These are phyloP conservation scores for Cassiopea andromeda DNA, from an alignment of 30 jellyfish, hydroid and myxozoan genomes.

Conservation along the genomic window DNA sequence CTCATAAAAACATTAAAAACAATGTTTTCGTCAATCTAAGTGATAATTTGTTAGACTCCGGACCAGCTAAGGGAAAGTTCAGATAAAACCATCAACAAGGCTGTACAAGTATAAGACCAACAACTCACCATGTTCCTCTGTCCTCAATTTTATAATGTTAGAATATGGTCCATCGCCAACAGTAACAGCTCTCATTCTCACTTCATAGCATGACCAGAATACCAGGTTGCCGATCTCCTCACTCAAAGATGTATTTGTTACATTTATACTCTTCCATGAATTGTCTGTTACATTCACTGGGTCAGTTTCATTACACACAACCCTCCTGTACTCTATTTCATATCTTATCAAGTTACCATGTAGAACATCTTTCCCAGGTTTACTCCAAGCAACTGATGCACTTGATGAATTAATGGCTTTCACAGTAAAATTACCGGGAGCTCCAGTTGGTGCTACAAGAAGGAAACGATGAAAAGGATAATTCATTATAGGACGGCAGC, in stretches of 20 bases:
- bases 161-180: conserved; percentile 30
- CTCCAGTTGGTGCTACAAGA: conserved; percentile 30
- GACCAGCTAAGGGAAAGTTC: too few species aligned
- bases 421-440: conserved; percentile 1
- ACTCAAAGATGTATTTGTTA: neutral
- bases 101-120: too few species aligned
- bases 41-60: too few species aligned
- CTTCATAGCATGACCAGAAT: conserved; percentile 44
- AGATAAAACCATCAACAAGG: neutral
- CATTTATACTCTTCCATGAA: neutral
- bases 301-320: conserved; percentile 4
- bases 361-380: neutral
- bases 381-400: conserved; percentile 6
- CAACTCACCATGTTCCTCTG: conserved; percentile 3
- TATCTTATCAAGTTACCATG: conserved; percentile 34
- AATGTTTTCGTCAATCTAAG: too few species aligned
- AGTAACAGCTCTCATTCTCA: conserved; percentile 33
- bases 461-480: neutral
- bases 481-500: too few species aligned
- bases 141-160: neutral
- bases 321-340: conserved; percentile 11
- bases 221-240: neutral
- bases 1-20: too few species aligned
- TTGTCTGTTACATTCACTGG: conserved; percentile 1
- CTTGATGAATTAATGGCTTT: conserved; percentile 7